These are phyloP conservation scores for Brachionus calyciflorus DNA, from an alignment of 1,140 invertebrate species.

Conservation along the genomic window DNA sequence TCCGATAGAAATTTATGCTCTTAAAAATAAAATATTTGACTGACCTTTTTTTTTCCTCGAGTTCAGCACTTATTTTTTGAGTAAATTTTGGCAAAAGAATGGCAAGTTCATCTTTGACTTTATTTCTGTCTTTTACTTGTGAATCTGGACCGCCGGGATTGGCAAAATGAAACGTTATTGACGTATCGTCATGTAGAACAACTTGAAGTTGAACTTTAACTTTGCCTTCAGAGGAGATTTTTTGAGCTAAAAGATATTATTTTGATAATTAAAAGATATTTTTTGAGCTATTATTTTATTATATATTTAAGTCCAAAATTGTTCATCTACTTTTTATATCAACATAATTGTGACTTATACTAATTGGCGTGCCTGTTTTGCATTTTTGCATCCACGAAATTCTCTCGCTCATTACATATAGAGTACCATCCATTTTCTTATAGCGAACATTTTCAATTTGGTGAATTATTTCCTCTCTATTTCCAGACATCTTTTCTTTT, in stretches of 20 bases:
- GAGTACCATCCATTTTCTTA: slow-evolving; percentile 90
- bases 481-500: slow-evolving; percentile 34
- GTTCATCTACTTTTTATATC: slow-evolving; percentile 82
- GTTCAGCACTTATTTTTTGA: slow-evolving; percentile 83
- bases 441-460: slow-evolving; percentile 85
- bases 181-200: slow-evolving; percentile 79
- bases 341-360: slow-evolving; percentile 85
- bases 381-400: slow-evolving; percentile 87
- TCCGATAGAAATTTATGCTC: too few relatives aligned
- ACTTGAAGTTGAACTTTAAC: slow-evolving; percentile 98
- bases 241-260: slow-evolving; percentile 78
- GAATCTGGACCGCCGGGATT: slow-evolving; percentile 76
- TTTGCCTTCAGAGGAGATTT: slow-evolving; percentile 96
- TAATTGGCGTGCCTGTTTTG: slow-evolving; percentile 81
- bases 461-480: slow-evolving; percentile 80
- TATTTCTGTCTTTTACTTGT: slow-evolving; percentile 83
- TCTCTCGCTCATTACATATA: slow-evolving; percentile 91
- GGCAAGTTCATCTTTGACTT: slow-evolving; percentile 86
- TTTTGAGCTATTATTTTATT: neutral
- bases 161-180: slow-evolving; percentile 95
- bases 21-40: slow-evolving; percentile 1
- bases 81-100: slow-evolving; percentile 91
- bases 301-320: slow-evolving; percentile 59
- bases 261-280: neutral
- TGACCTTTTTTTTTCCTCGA: slow-evolving; percentile 63